Conservation (phyloP, 2,888 invertebrate genomes). For the Molanna angustata region DNA sequence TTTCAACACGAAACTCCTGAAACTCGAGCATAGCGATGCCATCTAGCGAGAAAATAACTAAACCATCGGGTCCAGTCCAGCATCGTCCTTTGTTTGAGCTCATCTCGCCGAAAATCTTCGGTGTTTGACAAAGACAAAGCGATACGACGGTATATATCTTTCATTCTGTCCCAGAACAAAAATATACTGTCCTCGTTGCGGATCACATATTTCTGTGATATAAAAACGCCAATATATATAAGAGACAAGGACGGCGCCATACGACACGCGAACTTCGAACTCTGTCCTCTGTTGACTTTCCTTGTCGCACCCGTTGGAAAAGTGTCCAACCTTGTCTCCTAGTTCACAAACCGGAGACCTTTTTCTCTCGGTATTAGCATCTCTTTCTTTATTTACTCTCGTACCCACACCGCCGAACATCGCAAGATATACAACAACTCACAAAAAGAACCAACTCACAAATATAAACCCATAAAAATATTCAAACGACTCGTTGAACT, state of each 20-base stretch:
- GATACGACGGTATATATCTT: not conserved
- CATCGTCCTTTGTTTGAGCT: constrained; percentile 13
- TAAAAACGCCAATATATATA: constrained; percentile 2
- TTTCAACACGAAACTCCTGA: too few species aligned
- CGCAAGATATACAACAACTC: not conserved
- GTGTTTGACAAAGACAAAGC: constrained; percentile 4
- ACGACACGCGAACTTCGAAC: constrained; percentile 18
- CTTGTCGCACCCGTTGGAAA: constrained; percentile 13
- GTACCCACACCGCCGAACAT: not conserved
- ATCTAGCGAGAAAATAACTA: too few species aligned
- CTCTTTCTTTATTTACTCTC: constrained; percentile 8
- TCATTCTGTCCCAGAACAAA: constrained; percentile 6
- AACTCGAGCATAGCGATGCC: too few species aligned
- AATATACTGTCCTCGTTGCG: constrained; percentile 15
- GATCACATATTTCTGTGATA: constrained; percentile 9
- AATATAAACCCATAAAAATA: not conserved
- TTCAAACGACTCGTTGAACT: not conserved
- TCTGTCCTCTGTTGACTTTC: constrained; percentile 9
- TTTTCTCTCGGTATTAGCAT: constrained; percentile 5
- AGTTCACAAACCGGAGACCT: constrained; percentile 14
- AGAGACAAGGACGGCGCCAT: constrained; percentile 15
- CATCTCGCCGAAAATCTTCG: constrained; percentile 10
- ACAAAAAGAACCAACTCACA: too few species aligned
- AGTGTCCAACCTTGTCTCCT: constrained; percentile 19
- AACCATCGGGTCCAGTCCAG: too few species aligned